Evolutionary conservation across 2,113 vertebrate species (phyloP).

Genomic region (Anarrhichthys ocellatus): DNA sequence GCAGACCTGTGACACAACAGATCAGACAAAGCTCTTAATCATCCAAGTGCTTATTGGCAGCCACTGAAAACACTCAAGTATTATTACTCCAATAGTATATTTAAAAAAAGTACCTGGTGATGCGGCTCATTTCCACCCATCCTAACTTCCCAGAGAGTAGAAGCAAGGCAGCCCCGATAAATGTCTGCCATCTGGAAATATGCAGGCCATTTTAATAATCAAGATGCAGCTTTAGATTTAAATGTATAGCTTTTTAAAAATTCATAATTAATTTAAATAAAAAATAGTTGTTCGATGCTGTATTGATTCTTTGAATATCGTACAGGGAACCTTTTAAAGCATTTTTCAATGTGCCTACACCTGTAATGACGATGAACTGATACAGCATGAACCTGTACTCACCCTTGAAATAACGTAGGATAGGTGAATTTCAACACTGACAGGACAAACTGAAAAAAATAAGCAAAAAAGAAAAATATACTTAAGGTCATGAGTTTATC

Average conservation of each 20-base stretch:
- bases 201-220: neutral
- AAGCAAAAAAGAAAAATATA: too few relatives aligned
- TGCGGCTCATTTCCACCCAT: constrained; percentile 90
- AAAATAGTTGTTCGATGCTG: neutral
- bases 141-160: constrained; percentile 90
- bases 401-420: constrained; percentile 99
- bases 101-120: constrained; percentile 83
- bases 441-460: constrained; percentile 91
- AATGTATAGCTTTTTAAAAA: neutral
- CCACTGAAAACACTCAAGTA: neutral
- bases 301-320: too few relatives aligned
- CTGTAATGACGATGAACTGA: neutral
- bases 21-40: neutral
- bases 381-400: constrained; percentile 76
- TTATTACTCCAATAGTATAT: neutral
- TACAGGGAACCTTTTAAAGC: too few relatives aligned
- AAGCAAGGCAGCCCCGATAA: constrained; percentile 89
- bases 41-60: neutral
- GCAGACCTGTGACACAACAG: constrained; percentile 81
- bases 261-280: neutral
- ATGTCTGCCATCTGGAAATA: constrained; percentile 91
- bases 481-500: neutral
- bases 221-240: neutral
- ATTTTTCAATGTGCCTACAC: neutral
- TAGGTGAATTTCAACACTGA: constrained; percentile 96